These are phyloP conservation scores for Machimus rusticus DNA, from an alignment of 2,888 invertebrate genomes.

Conservation along the genomic window DNA sequence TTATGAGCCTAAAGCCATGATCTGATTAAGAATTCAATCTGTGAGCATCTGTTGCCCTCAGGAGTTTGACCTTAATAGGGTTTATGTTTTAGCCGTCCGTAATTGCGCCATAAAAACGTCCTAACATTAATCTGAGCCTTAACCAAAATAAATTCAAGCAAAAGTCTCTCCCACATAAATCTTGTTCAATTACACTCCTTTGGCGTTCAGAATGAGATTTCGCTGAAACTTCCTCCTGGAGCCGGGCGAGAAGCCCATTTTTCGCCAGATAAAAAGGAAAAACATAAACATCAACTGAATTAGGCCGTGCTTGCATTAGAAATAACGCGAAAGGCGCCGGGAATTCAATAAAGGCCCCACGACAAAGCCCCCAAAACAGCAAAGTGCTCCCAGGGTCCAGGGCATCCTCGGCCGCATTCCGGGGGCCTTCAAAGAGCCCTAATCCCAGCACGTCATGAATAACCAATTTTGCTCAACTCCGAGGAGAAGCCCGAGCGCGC, in stretches of 20 bases:
- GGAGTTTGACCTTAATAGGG: not conserved
- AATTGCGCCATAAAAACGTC: not conserved
- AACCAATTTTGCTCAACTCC: not conserved
- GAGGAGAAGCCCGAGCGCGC: not conserved
- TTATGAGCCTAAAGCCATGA: not conserved
- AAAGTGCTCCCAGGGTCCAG: not conserved
- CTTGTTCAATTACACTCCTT: not conserved
- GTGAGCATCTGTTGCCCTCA: not conserved
- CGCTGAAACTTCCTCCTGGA: not conserved
- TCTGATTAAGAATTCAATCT: not conserved
- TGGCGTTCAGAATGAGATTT: not conserved
- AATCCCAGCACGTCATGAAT: not conserved
- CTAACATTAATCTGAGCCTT: not conserved
- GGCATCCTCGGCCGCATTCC: not conserved
- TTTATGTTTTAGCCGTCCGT: not conserved
- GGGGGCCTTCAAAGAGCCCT: not conserved
- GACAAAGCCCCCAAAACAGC: not conserved
- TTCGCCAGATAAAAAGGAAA: not conserved
- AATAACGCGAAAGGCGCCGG: not conserved
- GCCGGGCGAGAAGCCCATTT: not conserved
- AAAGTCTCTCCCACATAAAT: not conserved
- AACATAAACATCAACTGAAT: not conserved
- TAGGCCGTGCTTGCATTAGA: not conserved
- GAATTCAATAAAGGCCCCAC: not conserved
- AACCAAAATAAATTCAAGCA: not conserved